phyloP scores from a whole-genome alignment of 2,888 invertebrate genomes.

The Cryptocheilus praepositus region DNA sequence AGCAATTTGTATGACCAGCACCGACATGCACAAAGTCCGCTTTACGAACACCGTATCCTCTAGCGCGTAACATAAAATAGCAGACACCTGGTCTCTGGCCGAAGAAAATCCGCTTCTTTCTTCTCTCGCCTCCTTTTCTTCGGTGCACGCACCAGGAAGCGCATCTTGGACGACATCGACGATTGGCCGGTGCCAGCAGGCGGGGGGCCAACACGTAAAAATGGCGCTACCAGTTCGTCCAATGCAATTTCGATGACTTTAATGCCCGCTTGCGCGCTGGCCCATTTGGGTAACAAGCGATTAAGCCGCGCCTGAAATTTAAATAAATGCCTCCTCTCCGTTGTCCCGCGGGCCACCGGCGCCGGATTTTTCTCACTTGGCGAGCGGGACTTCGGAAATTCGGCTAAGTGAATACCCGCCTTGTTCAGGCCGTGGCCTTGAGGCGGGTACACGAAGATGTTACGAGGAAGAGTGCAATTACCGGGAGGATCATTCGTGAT shows the following conservation, averaged over 20 bases:
- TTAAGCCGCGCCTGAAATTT: slow-evolving; percentile 24
- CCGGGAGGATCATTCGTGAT: not conserved
- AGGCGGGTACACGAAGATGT: slow-evolving; percentile 10
- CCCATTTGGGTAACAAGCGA: slow-evolving; percentile 11
- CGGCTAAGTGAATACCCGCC: slow-evolving; percentile 22
- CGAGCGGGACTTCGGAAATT: slow-evolving; percentile 6
- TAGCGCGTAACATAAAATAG: too few species aligned
- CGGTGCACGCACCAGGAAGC: slow-evolving; percentile 7
- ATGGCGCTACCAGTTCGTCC: slow-evolving; percentile 18
- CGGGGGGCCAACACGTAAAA: slow-evolving; percentile 21
- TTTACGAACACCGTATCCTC: too few species aligned
- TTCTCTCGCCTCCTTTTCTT: not conserved
- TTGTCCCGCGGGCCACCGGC: not conserved
- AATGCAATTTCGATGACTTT: slow-evolving; percentile 30
- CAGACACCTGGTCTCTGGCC: not conserved
- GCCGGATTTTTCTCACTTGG: slow-evolving; percentile 19
- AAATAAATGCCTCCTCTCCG: slow-evolving; percentile 17
- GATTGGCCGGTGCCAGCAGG: slow-evolving; percentile 24
- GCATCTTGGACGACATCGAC: too few species aligned
- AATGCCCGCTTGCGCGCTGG: slow-evolving; percentile 11
- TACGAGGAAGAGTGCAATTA: slow-evolving; percentile 12
- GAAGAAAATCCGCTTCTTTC: not conserved
- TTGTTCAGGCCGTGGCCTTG: not conserved
- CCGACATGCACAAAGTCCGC: too few species aligned
- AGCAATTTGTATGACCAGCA: too few species aligned